Conservation (phyloP, 2,888 invertebrate genomes). For the Periphyllus acericola region DNA sequence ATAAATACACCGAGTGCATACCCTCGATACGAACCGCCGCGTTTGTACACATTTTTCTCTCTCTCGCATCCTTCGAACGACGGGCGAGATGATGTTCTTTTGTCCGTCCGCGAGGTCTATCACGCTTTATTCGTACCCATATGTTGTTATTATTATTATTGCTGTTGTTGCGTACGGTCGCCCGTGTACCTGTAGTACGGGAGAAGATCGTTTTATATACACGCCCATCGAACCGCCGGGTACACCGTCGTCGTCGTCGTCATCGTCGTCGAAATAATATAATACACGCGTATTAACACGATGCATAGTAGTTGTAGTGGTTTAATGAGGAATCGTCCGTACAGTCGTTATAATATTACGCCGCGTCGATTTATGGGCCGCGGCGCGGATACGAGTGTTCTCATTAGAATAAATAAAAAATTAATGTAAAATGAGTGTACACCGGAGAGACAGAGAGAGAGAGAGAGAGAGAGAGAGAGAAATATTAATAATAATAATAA, state of each 20-base stretch:
- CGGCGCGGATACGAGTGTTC: background rate
- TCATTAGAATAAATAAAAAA: constrained; percentile 1
- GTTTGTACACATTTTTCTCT: background rate
- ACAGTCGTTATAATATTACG: background rate
- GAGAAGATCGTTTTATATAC: background rate
- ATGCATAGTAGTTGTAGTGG: background rate
- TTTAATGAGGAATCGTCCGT: background rate
- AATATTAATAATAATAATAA: background rate
- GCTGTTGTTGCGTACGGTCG: background rate
- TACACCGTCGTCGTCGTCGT: background rate
- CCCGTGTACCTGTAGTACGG: background rate
- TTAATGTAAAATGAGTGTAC: background rate
- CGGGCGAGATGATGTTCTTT: background rate
- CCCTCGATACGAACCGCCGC: background rate
- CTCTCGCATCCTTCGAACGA: background rate
- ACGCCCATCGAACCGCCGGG: background rate
- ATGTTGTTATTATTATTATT: background rate
- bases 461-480: no score
- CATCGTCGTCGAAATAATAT: background rate
- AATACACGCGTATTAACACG: background rate
- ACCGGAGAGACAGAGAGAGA: background rate
- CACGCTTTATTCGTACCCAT: background rate
- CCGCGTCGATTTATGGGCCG: background rate
- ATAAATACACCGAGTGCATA: background rate
- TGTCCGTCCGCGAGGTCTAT: background rate